Evolutionary conservation across 2,797 vertebrate genomes (phyloP).

Genomic region (Pyrocephalus nanus): DNA sequence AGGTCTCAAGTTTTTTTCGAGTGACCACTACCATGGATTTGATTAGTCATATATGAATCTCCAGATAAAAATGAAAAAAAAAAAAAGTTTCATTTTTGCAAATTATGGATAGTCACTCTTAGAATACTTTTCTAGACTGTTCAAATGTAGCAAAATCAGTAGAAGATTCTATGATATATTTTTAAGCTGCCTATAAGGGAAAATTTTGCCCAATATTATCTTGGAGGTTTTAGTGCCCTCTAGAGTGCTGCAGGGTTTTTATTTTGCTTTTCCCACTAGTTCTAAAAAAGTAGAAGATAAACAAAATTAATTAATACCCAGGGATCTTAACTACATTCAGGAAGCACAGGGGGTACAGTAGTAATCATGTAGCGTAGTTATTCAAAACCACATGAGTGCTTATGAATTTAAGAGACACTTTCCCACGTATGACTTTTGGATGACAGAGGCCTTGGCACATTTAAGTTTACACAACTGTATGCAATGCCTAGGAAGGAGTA

Average conservation of each 20-base stretch:
- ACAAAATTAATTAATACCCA: neutral
- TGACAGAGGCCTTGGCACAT: neutral
- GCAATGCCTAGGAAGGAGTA: neutral
- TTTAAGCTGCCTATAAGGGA: neutral
- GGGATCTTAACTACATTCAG: neutral
- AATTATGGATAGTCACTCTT: neutral
- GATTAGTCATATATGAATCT: neutral
- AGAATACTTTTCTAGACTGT: neutral
- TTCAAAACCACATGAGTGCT: neutral
- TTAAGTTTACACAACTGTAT: neutral
- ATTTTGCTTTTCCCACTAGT: neutral
- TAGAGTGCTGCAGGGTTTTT: constrained; percentile 38
- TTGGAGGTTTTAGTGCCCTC: constrained; percentile 65
- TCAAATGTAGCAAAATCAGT: neutral
- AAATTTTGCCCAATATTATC: neutral
- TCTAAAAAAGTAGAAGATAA: neutral
- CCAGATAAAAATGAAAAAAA: neutral
- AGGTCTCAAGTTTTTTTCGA: neutral
- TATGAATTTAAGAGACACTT: neutral
- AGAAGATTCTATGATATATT: neutral
- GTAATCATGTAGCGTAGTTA: neutral
- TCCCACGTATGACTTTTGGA: neutral
- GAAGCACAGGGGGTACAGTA: neutral
- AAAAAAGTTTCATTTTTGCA: neutral
- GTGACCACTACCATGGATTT: neutral